Percentiles rank a stretch among this genome's conserved stretches.
phyloP scores from a whole-genome alignment of 1,140 invertebrate species.

The Nasonia longicornis region DNA sequence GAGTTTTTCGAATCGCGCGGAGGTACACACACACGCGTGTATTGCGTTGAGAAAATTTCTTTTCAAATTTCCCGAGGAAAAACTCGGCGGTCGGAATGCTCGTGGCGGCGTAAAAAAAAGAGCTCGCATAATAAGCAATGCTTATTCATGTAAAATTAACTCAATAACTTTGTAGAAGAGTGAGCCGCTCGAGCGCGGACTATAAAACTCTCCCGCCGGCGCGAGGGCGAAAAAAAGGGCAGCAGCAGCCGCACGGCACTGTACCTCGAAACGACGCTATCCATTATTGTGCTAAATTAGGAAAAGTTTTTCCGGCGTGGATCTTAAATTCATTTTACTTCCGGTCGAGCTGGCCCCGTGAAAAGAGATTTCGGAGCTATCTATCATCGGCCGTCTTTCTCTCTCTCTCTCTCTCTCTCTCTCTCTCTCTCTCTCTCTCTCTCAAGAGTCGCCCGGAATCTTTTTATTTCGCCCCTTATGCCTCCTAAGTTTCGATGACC shows the following conservation, averaged over 20 bases:
- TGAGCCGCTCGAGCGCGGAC: constrained; percentile 24
- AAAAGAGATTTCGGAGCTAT: constrained; percentile 64
- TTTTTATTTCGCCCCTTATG: too few species aligned
- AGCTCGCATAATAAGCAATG: constrained; percentile 44
- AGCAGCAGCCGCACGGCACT: not conserved
- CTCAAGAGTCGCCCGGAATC: too few species aligned
- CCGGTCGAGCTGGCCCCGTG: constrained; percentile 61
- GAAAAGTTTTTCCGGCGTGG: constrained; percentile 55
- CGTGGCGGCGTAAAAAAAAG: constrained; percentile 11
- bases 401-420: too few species aligned
- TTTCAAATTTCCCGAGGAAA: not conserved
- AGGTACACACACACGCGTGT: not conserved
- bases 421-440: too few species aligned
- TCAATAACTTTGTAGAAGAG: constrained; percentile 42
- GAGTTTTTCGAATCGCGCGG: not conserved
- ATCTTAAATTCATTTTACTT: constrained; percentile 69
- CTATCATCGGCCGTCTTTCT: constrained; percentile 60
- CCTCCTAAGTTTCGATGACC: too few species aligned
- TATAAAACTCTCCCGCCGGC: constrained; percentile 40
- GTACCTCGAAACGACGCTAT: constrained; percentile 50
- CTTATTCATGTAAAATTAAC: constrained; percentile 50
- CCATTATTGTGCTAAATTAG: constrained; percentile 58
- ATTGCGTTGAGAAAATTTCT: not conserved
- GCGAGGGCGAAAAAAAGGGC: not conserved
- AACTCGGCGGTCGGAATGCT: not conserved